phyloP scores from a whole-genome alignment of 2,113 vertebrate genomes.

The Cyprinodon variegatus region DNA sequence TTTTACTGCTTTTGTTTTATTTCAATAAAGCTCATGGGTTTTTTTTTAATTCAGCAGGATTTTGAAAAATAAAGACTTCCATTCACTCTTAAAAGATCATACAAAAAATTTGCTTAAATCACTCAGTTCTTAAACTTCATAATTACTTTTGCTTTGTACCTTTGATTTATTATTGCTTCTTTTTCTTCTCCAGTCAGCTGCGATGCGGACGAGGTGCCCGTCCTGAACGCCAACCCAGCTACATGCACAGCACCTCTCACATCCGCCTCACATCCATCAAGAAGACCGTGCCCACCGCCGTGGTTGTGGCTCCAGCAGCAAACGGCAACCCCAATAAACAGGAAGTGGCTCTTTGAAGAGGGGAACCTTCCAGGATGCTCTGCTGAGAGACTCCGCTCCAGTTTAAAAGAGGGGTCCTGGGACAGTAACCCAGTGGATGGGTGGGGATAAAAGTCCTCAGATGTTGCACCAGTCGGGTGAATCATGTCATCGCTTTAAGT shows the following conservation, averaged over 20 bases:
- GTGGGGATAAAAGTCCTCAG: background rate
- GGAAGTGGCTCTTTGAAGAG: conserved; percentile 63
- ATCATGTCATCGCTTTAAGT: background rate
- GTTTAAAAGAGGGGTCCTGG: background rate
- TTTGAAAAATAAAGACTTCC: background rate
- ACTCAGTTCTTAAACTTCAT: background rate
- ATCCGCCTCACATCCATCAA: conserved; percentile 91
- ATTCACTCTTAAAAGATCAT: background rate
- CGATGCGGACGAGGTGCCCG: conserved; percentile 73
- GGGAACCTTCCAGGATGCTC: background rate
- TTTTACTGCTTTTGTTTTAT: too few species aligned
- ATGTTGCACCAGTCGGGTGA: background rate
- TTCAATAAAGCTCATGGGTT: too few species aligned
- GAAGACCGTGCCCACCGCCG: conserved; percentile 80
- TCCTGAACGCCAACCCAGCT: conserved; percentile 83
- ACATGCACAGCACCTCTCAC: conserved; percentile 87
- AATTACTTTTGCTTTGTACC: background rate
- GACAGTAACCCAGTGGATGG: background rate
- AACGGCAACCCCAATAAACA: conserved; percentile 54
- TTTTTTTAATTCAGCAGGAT: background rate
- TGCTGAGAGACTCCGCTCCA: background rate
- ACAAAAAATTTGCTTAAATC: background rate
- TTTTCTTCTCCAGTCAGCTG: conserved; percentile 77
- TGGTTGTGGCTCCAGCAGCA: conserved; percentile 34
- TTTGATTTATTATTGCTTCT: background rate